Evolutionary conservation across 2,888 invertebrate genomes (phyloP).

Genomic region (Dasypolia templi): DNA sequence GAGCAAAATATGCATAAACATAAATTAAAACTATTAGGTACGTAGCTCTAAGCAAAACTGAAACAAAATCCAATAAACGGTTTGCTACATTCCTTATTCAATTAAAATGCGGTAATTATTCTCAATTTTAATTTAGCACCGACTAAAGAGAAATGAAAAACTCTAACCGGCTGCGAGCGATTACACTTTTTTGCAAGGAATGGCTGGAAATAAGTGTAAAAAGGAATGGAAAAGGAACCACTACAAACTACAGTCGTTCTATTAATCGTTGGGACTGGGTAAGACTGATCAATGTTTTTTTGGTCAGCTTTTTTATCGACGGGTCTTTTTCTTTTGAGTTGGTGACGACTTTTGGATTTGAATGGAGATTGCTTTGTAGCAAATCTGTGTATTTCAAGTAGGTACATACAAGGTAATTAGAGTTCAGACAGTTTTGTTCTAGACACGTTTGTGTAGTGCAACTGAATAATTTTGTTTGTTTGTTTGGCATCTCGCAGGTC

Average conservation of each 20-base stretch:
- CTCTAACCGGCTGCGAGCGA: conserved; percentile 62
- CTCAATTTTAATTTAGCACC: conserved; percentile 69
- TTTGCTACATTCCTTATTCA: conserved; percentile 46
- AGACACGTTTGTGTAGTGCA: no score
- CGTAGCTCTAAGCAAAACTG: conserved; percentile 7
- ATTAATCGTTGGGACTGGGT: conserved; percentile 47
- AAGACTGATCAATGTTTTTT: conserved; percentile 39
- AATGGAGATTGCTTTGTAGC: conserved; percentile 1
- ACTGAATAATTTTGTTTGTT: no score
- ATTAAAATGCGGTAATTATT: conserved; percentile 56
- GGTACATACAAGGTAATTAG: neutral
- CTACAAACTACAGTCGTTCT: conserved; percentile 49
- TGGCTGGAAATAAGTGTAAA: conserved; percentile 44
- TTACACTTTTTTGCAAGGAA: conserved; percentile 63
- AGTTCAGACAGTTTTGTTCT: no score
- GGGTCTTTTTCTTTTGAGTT: neutral
- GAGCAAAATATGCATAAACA: neutral
- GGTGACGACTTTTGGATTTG: neutral
- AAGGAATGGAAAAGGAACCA: conserved; percentile 34
- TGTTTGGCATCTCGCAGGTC: no score
- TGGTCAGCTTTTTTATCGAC: conserved; percentile 4
- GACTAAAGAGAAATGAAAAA: conserved; percentile 52
- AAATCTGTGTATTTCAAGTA: neutral
- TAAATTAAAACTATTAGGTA: neutral
- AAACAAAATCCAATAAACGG: conserved; percentile 30